Evolutionary conservation across 1,140 invertebrate genomes (phyloP), one percentile per base, ranked within the genome.

Genomic region (Pseudomyrmex flavicornis): DNA sequence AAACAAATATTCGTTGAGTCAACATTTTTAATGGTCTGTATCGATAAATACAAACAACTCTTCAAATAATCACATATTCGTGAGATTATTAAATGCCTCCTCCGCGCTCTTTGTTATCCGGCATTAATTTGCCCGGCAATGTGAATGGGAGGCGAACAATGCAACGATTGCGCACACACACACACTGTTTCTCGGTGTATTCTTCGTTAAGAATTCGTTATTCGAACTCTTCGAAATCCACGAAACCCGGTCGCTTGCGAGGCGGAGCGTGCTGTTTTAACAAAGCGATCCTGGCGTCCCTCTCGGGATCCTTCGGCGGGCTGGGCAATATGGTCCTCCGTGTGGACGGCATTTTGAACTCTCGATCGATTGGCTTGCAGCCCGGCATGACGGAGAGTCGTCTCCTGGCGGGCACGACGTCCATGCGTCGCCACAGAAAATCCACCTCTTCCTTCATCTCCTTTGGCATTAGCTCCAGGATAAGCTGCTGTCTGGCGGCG

Each of bases 361-460:
- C 84, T 10, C 89, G 66, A 83, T 92, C 86, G 20, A 91, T 80
- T 1, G 92, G 86, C 59, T 92, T 92, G 69, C 89, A 93, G 4
- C 93, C 92, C 0, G 92, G 93, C 91, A 93, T 92, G 7, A 93
- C 82, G 0, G 92, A 92, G 2, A 93, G 48, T 54, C 91, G 80
- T 1, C 93, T 80, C 7, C 69, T 83, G 0, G 91, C 89, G 0
- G 91, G 89, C 0, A 93, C 90, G 1, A 88, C 82, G 5, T 90
- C 84, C 90, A 93, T 93, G 5, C 88, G 84, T 8, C 89, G 84
- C 52, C 92, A 77, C 0, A 93, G 85, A 63, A 85, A 89, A 52
- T 90, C 86, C 56, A 92, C 89, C 1, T 89, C 61, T 0, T 35
- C 44, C 10, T 90, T 92, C 48, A 91, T 69, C 3, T 92, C 85